Evolutionary conservation across 2,113 vertebrate species (phyloP), one percentile per base, ranked within the genome.

Genomic region (Hippocampus zosterae): DNA sequence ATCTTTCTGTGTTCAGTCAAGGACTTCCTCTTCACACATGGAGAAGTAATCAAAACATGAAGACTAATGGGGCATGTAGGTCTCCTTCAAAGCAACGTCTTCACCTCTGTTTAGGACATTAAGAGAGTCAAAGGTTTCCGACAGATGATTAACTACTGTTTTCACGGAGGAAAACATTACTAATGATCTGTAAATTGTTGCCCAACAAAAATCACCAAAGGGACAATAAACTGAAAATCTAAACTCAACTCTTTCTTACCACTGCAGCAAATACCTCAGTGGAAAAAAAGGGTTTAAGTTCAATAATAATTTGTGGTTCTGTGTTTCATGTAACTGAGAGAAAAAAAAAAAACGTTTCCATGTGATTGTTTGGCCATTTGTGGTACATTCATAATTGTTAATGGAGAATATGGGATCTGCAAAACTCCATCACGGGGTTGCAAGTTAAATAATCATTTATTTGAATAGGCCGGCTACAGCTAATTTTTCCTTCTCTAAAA

Each of bases 51-150:
- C 85, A 89, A 73, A 81, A 88, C 77, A 68, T 33, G 25, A 64
- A 85, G 67, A 70, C 71, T 84, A 88, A 84, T 67, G 79, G 84
- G 81, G 87, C 81, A 84, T 78, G 74, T 75, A 75, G 48, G 50
- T 82, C 72, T 86, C 79, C 85, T 89, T 87, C 72, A 88, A 87
- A 86, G 85, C 66, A 21, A 64, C 76, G 76, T 80, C 72, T 29
- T 77, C 76, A 69, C 83, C 76, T 83, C 89, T 92, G 91, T 65
- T 92, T 91, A 90, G 81, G 83, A 87, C 87, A 89, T 91, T 59
- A 37, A 74, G 68, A 71, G 67, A 73, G 70, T 48, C 65, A 67
- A 84, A 81, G 71, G 55, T 71, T 87, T 89, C 84, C 85, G 77
- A 83, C 84, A 64, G 63, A 72, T 86, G 88, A 90, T 90, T 87